Percentiles rank a stretch among this genome's conserved stretches.
These are phyloP conservation scores for Dallia pectoralis DNA, from an alignment of 2,797 vertebrate species.

Conservation along the genomic window DNA sequence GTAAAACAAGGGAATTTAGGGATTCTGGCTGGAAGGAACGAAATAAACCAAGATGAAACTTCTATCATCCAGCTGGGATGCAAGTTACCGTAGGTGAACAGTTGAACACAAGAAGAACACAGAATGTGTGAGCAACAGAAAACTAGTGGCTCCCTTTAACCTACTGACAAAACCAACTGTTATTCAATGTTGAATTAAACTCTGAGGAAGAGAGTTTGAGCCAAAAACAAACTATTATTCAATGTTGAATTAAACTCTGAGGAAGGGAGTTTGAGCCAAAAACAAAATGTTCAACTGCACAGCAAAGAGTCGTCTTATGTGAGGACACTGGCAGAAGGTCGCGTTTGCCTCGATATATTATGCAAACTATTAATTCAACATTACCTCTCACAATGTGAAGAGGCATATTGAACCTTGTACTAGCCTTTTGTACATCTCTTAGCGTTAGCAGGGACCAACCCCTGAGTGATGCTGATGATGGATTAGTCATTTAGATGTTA, in stretches of 20 bases:
- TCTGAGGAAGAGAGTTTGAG: constrained; percentile 45
- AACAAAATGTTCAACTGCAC: constrained; percentile 10
- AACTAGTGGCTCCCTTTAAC: too few relatives aligned
- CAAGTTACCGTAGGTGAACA: background rate
- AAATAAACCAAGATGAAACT: background rate
- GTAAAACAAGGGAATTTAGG: background rate
- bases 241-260: constrained; percentile 21
- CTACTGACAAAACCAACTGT: constrained; percentile 19
- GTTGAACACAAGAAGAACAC: background rate
- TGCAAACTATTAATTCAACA: constrained; percentile 65
- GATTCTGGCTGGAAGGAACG: background rate
- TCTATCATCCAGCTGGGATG: background rate
- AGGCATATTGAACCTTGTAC: constrained; percentile 56
- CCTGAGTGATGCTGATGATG: constrained; percentile 51
- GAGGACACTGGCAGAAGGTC: constrained; percentile 49
- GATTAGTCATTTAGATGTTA: constrained; percentile 57
- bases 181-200: constrained; percentile 32
- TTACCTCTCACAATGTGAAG: constrained; percentile 42
- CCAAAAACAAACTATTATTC: constrained; percentile 38
- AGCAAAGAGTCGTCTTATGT: constrained; percentile 44
- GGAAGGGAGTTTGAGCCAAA: constrained; percentile 48
- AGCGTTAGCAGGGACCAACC: constrained; percentile 57
- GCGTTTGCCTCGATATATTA: constrained; percentile 50
- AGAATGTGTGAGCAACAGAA: constrained; percentile 14
- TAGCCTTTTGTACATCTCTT: constrained; percentile 35